Evolutionary conservation across 2,888 invertebrate species (phyloP).

Genomic region (Nymphalis urticae): DNA sequence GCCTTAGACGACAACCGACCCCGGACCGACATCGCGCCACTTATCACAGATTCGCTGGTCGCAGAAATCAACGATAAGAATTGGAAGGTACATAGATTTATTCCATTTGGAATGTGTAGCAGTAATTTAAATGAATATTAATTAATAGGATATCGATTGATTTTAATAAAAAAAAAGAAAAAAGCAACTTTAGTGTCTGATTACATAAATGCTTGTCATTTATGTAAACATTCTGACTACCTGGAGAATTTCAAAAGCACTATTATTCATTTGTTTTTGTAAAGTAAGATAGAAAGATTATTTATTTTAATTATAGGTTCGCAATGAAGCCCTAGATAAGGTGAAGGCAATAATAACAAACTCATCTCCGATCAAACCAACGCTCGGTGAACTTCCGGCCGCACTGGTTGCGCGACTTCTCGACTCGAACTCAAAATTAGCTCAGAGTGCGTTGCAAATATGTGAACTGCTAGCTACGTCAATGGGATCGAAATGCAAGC

Average conservation of each 20-base stretch:
- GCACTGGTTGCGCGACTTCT: conserved; percentile 88
- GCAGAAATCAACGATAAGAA: conserved; percentile 93
- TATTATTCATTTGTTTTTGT: too few relatives aligned
- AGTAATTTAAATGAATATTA: too few relatives aligned
- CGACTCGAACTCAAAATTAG: conserved; percentile 96
- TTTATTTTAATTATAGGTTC: conserved; percentile 60
- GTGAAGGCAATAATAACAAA: conserved; percentile 86
- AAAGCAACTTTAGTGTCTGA: too few relatives aligned
- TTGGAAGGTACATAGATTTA: conserved; percentile 87
- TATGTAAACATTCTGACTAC: too few relatives aligned
- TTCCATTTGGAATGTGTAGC: too few relatives aligned
- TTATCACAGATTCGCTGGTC: conserved; percentile 90
- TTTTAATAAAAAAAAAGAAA: too few relatives aligned
- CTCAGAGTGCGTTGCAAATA: conserved; percentile 90
- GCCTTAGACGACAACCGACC: conserved; percentile 87
- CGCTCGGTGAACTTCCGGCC: conserved; percentile 91
- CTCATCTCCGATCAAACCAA: conserved; percentile 90
- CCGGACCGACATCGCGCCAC: conserved; percentile 89
- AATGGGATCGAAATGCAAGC: conserved; percentile 91
- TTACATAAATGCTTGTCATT: too few relatives aligned
- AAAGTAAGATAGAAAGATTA: too few relatives aligned
- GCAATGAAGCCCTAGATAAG: conserved; percentile 88
- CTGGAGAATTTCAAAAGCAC: too few relatives aligned
- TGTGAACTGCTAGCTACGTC: conserved; percentile 91
- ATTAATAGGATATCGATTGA: too few relatives aligned